phyloP scores from a whole-genome alignment of 2,797 vertebrate species.

The Sebastes aleutianus region DNA sequence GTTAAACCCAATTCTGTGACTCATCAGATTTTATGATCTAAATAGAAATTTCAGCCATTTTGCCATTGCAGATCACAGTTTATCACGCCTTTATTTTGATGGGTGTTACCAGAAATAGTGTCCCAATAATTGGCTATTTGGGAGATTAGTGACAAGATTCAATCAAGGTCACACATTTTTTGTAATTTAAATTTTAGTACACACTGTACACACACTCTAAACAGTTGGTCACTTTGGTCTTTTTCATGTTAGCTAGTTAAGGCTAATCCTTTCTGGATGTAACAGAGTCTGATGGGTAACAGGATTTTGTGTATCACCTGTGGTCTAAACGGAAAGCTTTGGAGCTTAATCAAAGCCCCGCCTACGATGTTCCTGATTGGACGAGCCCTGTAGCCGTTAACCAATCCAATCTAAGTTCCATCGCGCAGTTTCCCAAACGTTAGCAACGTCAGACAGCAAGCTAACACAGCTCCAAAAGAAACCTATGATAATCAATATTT shows the following conservation, averaged over 20 bases:
- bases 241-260: not conserved
- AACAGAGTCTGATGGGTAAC: not conserved
- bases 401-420: not conserved
- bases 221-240: not conserved
- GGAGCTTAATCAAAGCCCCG: not conserved
- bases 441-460: not conserved
- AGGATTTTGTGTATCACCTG: not conserved
- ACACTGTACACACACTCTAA: not conserved
- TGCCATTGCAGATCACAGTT: not conserved
- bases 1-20: not conserved
- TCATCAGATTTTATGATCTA: not conserved
- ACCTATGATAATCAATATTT: not conserved
- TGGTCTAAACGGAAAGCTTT: not conserved
- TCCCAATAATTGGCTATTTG: fast-evolving
- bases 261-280: not conserved
- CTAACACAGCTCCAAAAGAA: not conserved
- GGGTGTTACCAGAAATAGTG: not conserved
- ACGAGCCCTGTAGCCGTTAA: not conserved
- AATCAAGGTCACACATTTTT: not conserved
- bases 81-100: not conserved
- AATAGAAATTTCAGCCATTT: not conserved
- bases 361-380: not conserved
- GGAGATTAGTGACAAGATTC: not conserved
- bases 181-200: not conserved
- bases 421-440: fast-evolving